A percentile compares a stretch with the other conserved stretches of the same genome.
Conservation (phyloP, 2,888 invertebrate species). For the Drosophila borborema region DNA sequence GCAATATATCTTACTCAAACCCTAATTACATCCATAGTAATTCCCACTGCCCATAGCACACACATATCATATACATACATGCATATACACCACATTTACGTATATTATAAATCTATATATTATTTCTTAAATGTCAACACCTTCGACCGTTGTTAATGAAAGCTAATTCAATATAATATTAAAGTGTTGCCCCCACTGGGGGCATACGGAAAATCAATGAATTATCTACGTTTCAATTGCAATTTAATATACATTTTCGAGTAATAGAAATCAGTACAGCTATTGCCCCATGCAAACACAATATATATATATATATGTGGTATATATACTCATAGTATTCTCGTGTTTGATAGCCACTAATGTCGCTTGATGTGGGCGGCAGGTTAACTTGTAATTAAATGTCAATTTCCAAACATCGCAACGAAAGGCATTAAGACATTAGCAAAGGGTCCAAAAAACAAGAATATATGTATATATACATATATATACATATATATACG, state of each 20-base stretch:
- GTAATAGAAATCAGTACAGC: constrained; percentile 50
- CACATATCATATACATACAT: background rate
- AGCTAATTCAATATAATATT: constrained; percentile 27
- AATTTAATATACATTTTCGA: constrained; percentile 72
- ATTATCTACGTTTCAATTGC: constrained; percentile 46
- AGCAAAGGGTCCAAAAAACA: constrained; percentile 30
- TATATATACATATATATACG: background rate
- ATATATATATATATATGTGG: background rate
- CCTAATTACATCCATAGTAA: background rate
- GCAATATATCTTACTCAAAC: background rate
- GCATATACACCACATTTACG: too few relatives aligned
- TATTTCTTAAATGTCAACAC: constrained; percentile 6
- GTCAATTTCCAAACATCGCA: constrained; percentile 64
- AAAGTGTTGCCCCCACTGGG: constrained; percentile 7
- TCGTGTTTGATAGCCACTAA: constrained; percentile 43
- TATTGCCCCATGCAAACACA: constrained; percentile 31
- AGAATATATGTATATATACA: too few relatives aligned
- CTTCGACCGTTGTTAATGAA: constrained; percentile 26
- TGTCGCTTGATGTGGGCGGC: constrained; percentile 32
- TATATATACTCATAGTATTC: constrained; percentile 4
- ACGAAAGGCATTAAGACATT: constrained; percentile 56
- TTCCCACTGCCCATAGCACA: background rate
- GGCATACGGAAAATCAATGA: constrained; percentile 39
- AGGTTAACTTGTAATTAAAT: constrained; percentile 62
- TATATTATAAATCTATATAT: background rate